Evolutionary conservation across 2,888 invertebrate genomes (phyloP).

Genomic region (Chironomus riparius): DNA sequence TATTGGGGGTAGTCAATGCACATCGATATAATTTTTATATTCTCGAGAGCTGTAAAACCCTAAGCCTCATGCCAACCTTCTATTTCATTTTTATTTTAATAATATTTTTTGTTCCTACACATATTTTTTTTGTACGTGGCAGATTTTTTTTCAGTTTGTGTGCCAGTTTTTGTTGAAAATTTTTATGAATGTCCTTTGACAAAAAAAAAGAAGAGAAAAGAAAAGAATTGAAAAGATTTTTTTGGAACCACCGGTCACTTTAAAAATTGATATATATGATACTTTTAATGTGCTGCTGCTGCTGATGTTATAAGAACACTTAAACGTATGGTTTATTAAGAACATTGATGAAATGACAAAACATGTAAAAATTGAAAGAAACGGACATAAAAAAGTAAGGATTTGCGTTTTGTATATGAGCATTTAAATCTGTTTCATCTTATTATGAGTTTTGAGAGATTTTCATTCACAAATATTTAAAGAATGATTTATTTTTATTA

Average conservation of each 20-base stretch:
- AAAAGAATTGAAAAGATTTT: neutral
- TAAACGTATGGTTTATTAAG: neutral
- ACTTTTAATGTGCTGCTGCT: neutral
- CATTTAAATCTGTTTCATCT: neutral
- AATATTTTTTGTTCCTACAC: neutral
- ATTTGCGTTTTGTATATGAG: too few relatives aligned
- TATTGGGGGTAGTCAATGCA: constrained; percentile 17
- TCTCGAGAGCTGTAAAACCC: constrained; percentile 5
- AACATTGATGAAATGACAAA: neutral
- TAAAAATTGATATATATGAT: neutral
- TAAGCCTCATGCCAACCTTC: constrained; percentile 22
- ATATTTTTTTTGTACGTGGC: neutral
- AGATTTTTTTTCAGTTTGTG: constrained; percentile 9
- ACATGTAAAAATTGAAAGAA: neutral
- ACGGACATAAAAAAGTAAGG: neutral
- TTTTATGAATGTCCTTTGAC: constrained; percentile 9
- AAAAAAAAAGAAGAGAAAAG: neutral
- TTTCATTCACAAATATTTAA: neutral
- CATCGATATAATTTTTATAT: neutral
- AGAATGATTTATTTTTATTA: too few relatives aligned
- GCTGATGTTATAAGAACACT: neutral
- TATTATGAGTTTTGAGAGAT: neutral
- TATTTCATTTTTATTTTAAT: neutral
- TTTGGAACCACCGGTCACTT: constrained; percentile 20
- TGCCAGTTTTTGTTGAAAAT: neutral